Conservation (phyloP, 2,797 vertebrate genomes). For the Oreortyx pictus region DNA sequence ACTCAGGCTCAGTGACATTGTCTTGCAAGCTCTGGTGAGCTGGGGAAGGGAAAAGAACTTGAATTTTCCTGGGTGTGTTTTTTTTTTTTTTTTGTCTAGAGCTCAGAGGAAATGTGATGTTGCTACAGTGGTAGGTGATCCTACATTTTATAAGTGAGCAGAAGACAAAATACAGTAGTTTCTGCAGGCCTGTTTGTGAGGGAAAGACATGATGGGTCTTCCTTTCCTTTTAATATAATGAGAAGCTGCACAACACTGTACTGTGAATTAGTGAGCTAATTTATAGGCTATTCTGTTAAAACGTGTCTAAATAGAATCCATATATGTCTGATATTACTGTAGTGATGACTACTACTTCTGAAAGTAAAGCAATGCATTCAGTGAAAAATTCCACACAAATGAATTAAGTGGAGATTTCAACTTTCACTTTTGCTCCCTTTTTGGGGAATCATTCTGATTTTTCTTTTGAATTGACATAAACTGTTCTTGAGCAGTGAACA, state of each 20-base stretch:
- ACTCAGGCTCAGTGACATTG: not conserved
- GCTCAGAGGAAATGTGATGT: not conserved
- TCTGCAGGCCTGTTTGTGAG: not conserved
- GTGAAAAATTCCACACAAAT: conserved; percentile 66
- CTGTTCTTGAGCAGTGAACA: conserved; percentile 44
- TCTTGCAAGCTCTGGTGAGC: not conserved
- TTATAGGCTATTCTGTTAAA: conserved; percentile 19
- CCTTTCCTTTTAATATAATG: not conserved
- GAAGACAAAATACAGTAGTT: not conserved
- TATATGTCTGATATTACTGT: conserved; percentile 20
- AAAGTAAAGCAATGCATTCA: conserved; percentile 11
- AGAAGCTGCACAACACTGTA: not conserved
- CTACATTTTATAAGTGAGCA: not conserved
- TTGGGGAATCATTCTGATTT: conserved; percentile 52
- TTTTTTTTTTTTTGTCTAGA: not conserved
- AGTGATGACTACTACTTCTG: conserved; percentile 10
- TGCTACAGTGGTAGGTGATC: not conserved
- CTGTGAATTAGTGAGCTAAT: not conserved
- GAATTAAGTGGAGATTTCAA: conserved; percentile 43
- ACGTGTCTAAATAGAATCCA: conserved; percentile 15
- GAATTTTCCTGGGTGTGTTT: not conserved
- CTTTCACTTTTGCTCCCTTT: conserved; percentile 38
- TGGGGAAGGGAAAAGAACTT: not conserved
- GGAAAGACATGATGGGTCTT: not conserved
- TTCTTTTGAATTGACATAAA: conserved; percentile 44